Evolutionary conservation across 2,888 invertebrate species (phyloP).

Genomic region (Glaucopsyche alexis): DNA sequence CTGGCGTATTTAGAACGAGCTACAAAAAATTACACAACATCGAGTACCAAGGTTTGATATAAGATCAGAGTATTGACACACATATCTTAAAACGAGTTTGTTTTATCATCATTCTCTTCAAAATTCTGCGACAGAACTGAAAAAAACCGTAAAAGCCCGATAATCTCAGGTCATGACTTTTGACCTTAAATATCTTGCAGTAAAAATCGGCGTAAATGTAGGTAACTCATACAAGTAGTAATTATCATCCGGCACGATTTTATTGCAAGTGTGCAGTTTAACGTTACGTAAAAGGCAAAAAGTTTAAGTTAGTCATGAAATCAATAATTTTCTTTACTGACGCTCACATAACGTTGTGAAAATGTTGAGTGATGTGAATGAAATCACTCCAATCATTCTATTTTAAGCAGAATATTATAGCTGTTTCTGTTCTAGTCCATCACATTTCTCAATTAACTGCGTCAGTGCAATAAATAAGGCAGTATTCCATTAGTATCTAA

Average conservation of each 20-base stretch:
- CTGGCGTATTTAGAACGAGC: constrained; percentile 29
- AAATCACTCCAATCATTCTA: no score
- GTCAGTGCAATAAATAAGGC: neutral
- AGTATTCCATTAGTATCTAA: constrained; percentile 5
- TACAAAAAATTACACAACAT: constrained; percentile 28
- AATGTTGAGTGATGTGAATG: no score
- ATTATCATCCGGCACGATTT: neutral
- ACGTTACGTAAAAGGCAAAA: neutral
- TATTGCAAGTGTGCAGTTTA: neutral
- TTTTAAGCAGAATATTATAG: no score
- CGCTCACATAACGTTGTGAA: no score
- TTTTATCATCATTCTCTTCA: constrained; percentile 6
- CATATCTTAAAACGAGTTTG: constrained; percentile 25
- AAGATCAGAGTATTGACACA: constrained; percentile 28
- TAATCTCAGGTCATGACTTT: neutral
- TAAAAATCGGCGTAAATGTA: no score
- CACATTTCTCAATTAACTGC: neutral
- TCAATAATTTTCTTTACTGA: no score
- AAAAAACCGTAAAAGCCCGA: neutral
- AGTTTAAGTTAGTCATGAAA: neutral
- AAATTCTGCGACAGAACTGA: constrained; percentile 1
- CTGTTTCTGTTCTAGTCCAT: neutral
- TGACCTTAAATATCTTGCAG: neutral
- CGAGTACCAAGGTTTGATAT: constrained; percentile 29
- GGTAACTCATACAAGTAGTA: no score